phyloP scores from a whole-genome alignment of 1,140 invertebrate genomes.

The Limonius californicus region DNA sequence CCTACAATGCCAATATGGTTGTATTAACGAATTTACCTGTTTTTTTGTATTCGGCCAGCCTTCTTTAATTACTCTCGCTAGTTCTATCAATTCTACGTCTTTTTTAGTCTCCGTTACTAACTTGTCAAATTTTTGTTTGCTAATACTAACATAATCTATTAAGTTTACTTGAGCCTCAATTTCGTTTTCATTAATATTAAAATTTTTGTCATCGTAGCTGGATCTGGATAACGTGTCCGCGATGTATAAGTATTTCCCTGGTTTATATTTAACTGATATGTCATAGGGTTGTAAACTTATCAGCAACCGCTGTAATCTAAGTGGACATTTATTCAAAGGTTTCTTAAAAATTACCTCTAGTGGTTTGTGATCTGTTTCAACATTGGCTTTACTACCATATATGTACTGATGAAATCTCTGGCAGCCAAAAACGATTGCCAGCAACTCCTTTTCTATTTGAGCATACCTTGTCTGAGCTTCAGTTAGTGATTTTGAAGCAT shows the following conservation, averaged over 20 bases:
- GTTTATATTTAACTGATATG: conserved; percentile 29
- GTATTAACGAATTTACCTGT: not conserved
- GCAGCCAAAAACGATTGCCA: conserved; percentile 34
- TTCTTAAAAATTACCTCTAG: conserved; percentile 37
- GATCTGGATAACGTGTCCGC: conserved; percentile 42
- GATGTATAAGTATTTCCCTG: conserved; percentile 37
- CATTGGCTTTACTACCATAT: conserved; percentile 27
- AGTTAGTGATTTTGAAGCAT: conserved; percentile 43
- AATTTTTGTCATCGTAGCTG: not conserved
- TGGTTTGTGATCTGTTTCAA: conserved; percentile 37
- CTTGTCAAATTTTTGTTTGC: no score
- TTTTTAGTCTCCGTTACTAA: no score
- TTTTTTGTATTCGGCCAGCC: not conserved
- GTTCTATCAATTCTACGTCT: no score
- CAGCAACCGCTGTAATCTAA: conserved; percentile 21
- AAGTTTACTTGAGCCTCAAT: no score
- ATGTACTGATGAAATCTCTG: conserved; percentile 35
- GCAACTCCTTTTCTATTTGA: conserved; percentile 30
- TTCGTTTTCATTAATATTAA: not conserved
- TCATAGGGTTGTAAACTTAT: conserved; percentile 29
- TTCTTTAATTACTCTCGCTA: not conserved
- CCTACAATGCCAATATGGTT: conserved; percentile 14
- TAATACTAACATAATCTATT: no score
- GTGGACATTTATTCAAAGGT: conserved; percentile 24
- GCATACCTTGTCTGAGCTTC: conserved; percentile 41